Evolutionary conservation across 2,113 vertebrate genomes (phyloP).

Genomic region (Pachycephala philippinensis): DNA sequence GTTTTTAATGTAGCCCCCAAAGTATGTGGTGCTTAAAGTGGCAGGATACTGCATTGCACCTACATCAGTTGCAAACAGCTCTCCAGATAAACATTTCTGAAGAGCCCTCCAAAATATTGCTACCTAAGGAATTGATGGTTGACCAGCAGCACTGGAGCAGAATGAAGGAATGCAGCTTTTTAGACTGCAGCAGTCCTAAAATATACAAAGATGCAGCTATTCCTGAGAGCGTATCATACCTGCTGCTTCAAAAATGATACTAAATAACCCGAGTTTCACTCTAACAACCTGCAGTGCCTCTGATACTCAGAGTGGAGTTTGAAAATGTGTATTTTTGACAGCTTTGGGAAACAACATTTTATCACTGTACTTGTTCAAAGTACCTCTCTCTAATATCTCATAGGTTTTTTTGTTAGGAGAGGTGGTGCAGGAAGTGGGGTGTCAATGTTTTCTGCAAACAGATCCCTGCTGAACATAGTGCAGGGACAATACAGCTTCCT

Average conservation of each 20-base stretch:
- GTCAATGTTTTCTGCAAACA: neutral
- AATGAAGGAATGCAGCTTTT: slow-evolving; percentile 1
- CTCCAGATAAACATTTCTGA: neutral
- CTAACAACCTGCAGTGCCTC: neutral
- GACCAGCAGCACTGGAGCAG: neutral
- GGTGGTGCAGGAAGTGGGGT: neutral
- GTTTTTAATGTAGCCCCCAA: neutral
- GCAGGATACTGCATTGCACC: slow-evolving; percentile 68
- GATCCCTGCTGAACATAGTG: neutral
- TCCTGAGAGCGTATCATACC: neutral
- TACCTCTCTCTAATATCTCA: neutral
- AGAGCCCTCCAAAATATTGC: neutral
- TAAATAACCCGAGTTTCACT: neutral
- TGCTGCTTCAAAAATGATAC: neutral
- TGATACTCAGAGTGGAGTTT: neutral
- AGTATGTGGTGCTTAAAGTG: slow-evolving; percentile 24
- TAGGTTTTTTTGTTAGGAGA: neutral
- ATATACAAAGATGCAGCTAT: neutral
- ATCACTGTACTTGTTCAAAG: neutral
- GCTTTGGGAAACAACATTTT: neutral
- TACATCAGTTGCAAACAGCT: neutral
- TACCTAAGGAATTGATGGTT: neutral
- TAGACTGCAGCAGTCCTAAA: neutral
- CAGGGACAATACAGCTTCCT: neutral
- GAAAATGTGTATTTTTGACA: neutral